A percentile compares a stretch with the other conserved stretches of the same genome.
Conservation (phyloP, 53 echinoderm and acorn worm species). For the Patiria pectinifera region DNA sequence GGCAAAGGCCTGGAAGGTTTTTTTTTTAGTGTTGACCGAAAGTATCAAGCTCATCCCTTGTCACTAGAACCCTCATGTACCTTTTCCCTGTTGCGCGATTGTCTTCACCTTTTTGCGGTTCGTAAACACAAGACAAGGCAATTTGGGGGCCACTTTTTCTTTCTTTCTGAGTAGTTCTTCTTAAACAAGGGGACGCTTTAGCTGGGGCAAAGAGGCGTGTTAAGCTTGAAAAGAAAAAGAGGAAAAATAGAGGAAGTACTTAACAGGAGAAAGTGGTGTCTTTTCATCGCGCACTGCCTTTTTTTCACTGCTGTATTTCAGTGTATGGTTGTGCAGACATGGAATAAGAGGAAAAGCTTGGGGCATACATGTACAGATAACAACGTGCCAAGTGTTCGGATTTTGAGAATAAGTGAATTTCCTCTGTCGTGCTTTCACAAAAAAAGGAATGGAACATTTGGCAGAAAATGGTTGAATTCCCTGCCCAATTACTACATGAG, state of each 20-base stretch:
- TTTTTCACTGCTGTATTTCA: too few relatives aligned
- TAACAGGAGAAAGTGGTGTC: too few relatives aligned
- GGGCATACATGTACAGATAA: too few relatives aligned
- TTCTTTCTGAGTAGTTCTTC: neutral
- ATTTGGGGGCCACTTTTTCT: neutral
- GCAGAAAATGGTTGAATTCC: too few relatives aligned
- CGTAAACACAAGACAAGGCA: neutral
- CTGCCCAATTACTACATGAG: too few relatives aligned
- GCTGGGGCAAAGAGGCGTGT: neutral
- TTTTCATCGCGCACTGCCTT: too few relatives aligned
- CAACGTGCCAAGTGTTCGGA: too few relatives aligned
- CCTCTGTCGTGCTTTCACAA: too few relatives aligned
- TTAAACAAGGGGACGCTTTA: neutral
- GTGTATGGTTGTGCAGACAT: too few relatives aligned
- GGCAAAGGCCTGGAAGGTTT: neutral
- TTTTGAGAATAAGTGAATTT: too few relatives aligned
- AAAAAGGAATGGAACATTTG: too few relatives aligned
- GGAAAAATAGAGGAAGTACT: neutral
- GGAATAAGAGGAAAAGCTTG: too few relatives aligned
- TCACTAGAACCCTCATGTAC: neutral
- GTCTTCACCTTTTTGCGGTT: neutral
- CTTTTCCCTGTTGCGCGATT: neutral
- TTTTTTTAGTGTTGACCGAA: neutral
- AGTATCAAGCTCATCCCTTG: neutral
- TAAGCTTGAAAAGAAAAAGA: neutral